phyloP scores from a whole-genome alignment of 2,888 invertebrate species.

The Sericinus montela region DNA sequence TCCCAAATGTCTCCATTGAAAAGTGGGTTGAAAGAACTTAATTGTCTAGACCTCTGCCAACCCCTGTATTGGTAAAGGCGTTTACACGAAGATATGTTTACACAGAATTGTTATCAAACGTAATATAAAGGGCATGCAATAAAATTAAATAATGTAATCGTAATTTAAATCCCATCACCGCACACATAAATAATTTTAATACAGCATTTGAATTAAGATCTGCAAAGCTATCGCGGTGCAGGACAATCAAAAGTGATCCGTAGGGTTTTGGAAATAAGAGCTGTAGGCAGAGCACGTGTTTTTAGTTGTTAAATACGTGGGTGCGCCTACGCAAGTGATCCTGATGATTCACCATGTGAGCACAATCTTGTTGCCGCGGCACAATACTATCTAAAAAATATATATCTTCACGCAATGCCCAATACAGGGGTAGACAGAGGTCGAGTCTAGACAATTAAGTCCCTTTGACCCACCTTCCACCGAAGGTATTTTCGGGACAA shows the following conservation, averaged over 20 bases:
- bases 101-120: background rate
- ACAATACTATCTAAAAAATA: conserved; percentile 22
- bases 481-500: too few species aligned
- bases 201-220: background rate
- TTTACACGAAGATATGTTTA: too few species aligned
- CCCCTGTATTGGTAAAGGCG: too few species aligned
- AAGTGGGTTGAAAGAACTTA: too few species aligned
- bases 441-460: too few species aligned
- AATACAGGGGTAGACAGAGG: too few species aligned
- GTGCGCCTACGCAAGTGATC: conserved; percentile 18
- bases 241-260: background rate
- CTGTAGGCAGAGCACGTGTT: too few species aligned
- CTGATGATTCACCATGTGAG: conserved; percentile 37
- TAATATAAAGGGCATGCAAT: background rate
- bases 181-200: background rate
- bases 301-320: background rate
- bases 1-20: too few species aligned
- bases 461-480: too few species aligned
- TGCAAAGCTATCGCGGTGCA: too few species aligned
- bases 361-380: conserved; percentile 29
- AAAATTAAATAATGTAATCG: background rate
- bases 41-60: too few species aligned
- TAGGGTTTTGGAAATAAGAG: background rate
- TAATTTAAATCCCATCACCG: conserved; percentile 19
- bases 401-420: too few species aligned